phyloP scores from a whole-genome alignment of 2,888 invertebrate genomes.

The Drosophila neotestacea region DNA sequence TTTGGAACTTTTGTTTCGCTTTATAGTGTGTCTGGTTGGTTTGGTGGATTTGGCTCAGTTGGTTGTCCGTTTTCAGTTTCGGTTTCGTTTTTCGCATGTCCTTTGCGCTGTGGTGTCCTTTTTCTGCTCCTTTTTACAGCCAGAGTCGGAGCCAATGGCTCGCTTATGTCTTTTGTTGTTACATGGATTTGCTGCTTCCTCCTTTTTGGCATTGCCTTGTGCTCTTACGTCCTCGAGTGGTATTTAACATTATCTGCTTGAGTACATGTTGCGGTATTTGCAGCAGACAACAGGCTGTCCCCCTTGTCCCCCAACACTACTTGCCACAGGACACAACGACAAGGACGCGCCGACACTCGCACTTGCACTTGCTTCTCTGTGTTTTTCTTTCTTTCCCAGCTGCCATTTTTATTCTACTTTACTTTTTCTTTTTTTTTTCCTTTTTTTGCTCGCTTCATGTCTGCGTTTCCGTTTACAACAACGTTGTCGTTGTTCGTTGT shows the following conservation, averaged over 20 bases:
- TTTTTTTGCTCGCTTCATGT: slow-evolving; percentile 33
- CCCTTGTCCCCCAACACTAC: slow-evolving; percentile 2
- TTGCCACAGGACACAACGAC: slow-evolving; percentile 44
- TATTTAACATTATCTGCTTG: slow-evolving; percentile 83
- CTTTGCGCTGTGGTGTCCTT: slow-evolving; percentile 71
- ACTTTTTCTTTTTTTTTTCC: slow-evolving; percentile 1
- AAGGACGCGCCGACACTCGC: slow-evolving; percentile 70
- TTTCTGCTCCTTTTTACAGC: slow-evolving; percentile 76
- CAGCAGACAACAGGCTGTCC: slow-evolving; percentile 73
- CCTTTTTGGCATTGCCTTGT: slow-evolving; percentile 48
- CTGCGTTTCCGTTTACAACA: slow-evolving; percentile 76
- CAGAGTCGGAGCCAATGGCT: slow-evolving; percentile 46
- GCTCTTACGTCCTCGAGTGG: slow-evolving; percentile 72
- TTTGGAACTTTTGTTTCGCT: slow-evolving; percentile 68
- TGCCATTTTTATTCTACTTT: slow-evolving; percentile 42
- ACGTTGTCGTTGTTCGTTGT: slow-evolving; percentile 28
- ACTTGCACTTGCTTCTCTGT: slow-evolving; percentile 35
- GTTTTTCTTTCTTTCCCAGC: slow-evolving; percentile 37
- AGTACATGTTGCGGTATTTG: slow-evolving; percentile 83
- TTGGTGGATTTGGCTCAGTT: slow-evolving; percentile 25
- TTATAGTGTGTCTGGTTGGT: slow-evolving; percentile 46
- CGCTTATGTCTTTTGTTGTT: slow-evolving; percentile 80
- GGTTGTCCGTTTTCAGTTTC: slow-evolving; percentile 66
- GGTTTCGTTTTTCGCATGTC: slow-evolving; percentile 64
- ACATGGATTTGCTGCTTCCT: slow-evolving; percentile 77